phyloP scores from a whole-genome alignment of 1,140 invertebrate species.

The Zaprionus taronus region DNA sequence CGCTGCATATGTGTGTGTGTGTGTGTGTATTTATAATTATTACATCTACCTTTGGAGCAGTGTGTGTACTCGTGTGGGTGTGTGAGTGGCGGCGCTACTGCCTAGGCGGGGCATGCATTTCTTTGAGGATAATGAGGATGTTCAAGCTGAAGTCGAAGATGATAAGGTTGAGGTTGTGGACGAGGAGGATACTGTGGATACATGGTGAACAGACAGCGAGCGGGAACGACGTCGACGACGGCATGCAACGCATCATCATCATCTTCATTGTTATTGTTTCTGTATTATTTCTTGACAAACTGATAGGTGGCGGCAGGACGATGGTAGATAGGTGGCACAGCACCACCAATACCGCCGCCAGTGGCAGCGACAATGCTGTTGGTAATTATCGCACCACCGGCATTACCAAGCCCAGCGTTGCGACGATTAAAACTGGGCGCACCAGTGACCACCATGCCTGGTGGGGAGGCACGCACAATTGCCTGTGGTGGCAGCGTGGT shows the following conservation, averaged over 20 bases:
- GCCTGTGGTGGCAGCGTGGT: constrained; percentile 75
- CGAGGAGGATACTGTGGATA: constrained; percentile 45
- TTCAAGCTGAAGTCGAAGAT: not conserved
- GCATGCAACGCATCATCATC: constrained; percentile 48
- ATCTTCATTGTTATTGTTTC: constrained; percentile 45
- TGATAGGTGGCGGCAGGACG: constrained; percentile 78
- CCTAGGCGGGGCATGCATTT: constrained; percentile 50
- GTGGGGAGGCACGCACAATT: constrained; percentile 77
- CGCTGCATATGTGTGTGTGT: constrained; percentile 23
- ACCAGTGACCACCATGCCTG: constrained; percentile 73
- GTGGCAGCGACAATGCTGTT: constrained; percentile 72
- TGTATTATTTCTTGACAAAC: constrained; percentile 83
- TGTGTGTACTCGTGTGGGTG: constrained; percentile 45
- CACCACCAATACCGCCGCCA: constrained; percentile 64
- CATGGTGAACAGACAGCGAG: constrained; percentile 74
- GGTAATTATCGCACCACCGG: constrained; percentile 68
- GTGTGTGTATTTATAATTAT: constrained; percentile 59
- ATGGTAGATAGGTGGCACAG: constrained; percentile 71
- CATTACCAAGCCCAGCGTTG: constrained; percentile 68
- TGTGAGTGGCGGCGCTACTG: constrained; percentile 31
- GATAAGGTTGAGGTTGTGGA: constrained; percentile 23
- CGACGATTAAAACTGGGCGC: constrained; percentile 78
- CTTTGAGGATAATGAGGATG: constrained; percentile 25
- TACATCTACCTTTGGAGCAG: constrained; percentile 82
- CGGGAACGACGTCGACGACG: constrained; percentile 2